Base-by-base conservation (phyloP, 2,888 invertebrate genomes). In the Mactromeris polynyma region DNA sequence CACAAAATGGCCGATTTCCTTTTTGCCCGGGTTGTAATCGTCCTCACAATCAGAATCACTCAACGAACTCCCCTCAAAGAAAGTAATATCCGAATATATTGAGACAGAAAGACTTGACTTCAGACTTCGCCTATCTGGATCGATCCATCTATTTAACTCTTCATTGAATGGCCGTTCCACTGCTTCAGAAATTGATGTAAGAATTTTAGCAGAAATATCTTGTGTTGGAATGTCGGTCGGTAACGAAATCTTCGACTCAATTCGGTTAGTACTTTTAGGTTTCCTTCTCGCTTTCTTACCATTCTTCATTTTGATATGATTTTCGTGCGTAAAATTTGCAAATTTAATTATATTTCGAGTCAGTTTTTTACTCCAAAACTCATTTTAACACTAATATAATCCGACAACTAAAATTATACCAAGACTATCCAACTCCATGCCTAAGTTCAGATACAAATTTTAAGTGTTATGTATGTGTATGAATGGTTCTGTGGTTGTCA, bases 11-110 rank as follows among this genome's bases (percentile, higher is more conserved):
- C 58, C 81, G 21, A 64, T 14, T 42, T 69, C 36, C 26, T 73
- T 40, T 31, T 73, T 51, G 17, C 33, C 51, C 19, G 51, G 26
- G 38, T 73, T 42, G 26, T 26, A 31, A 31, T 73, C 83, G 14
- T 26, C 69, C 26, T 87, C 86, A 36, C 77, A 46, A 80, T 90
- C 89, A 36, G 58, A 89, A 69, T 87, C 90, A 83, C 85, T 80
- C 31, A 90, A 69, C 1, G 91, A 90, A 21, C 81, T 87, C 0
- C 84, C 88, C 38, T 91, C 91, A 81, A 81, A 90, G 83, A 91
- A 91, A 26, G 90, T 90, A 9, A 91, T 91, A 83, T 91, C 91
- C 79, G 91, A 91, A 87, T 90, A 91, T 21, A 91, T 91, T 38
- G 91, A 91, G 1, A 91, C 91, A 21, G 91, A 91, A 0, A 91